Base-by-base conservation (phyloP, 2,113 vertebrate genomes). In the Daphoenositta chrysoptera region DNA sequence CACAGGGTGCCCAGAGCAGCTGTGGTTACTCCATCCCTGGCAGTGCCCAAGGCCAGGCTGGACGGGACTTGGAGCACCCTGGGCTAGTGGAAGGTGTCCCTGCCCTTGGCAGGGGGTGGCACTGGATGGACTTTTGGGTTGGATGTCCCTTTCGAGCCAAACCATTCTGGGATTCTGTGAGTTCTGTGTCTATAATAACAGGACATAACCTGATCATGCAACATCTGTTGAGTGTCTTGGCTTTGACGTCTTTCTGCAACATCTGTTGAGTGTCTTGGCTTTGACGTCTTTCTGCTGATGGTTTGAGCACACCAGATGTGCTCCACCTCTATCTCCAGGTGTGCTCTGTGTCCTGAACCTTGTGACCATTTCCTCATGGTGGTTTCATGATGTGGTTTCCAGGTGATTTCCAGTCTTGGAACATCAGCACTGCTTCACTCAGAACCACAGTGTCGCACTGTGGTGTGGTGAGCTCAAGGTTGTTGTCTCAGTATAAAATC, bases 11-110 rank as follows among this genome's bases (percentile, higher is more conserved):
- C 48, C 75, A 48, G 75, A 56, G 75, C 0, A 48, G 42, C 35
- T 64, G 42, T 4, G 42, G 66, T 42, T 88, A 68, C 31, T 12
- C 44, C 44, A 54, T 64, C 31, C 51, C 44, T 72, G 76, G 35
- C 0, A 50, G 28, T 53, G 39, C 1, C 2, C 1, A 51, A n/a
- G 1, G 20, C 28, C 69, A 24, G 44, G 45, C 0, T 82, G 58
- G 57, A 33, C 2, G 42, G 42, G 26, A 57, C 21, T 71, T 15
- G 58, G 77, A 66, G 44, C 22, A 20, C 0, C 37, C 23, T 89
- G 44, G 44, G 15, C 4, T 1, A 26, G 7, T 11, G 77, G 51
- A 0, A 73, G 19, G 9, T 39, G 53, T 66, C 60, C 9, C 13
- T 45, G 37, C 33, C n/a, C 37, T 9, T 19, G 31, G 76, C 31